A percentile compares a stretch with the other conserved stretches of the same genome.
Conservation (phyloP, 2,113 vertebrate species). For the Morphnarchus princeps region DNA sequence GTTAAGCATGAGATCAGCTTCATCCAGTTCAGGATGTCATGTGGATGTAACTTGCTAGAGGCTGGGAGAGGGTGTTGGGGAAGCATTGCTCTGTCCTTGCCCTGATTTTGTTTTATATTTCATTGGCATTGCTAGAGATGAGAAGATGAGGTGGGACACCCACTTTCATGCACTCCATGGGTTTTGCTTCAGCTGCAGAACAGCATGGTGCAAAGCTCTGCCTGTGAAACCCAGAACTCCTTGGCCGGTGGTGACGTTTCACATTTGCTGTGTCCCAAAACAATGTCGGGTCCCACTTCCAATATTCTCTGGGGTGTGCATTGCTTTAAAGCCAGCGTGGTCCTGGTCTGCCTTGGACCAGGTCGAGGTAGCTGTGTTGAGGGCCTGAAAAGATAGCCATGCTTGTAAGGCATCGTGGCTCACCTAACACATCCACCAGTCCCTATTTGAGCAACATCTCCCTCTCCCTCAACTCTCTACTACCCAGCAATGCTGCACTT, state of each 20-base stretch:
- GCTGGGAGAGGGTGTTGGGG: not conserved
- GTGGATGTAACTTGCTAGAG: not conserved
- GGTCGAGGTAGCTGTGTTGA: not conserved
- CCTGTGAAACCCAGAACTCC: accelerated
- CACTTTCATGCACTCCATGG: accelerated
- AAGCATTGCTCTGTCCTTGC: not conserved
- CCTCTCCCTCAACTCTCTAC: not conserved
- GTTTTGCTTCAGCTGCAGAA: not conserved
- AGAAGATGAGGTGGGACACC: not conserved
- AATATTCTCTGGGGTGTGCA: not conserved
- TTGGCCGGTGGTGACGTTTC: accelerated
- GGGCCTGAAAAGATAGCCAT: not conserved
- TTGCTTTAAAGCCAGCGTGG: not conserved
- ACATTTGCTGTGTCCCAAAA: not conserved
- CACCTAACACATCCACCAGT: not conserved
- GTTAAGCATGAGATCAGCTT: not conserved
- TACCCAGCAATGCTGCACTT: not conserved
- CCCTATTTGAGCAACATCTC: not conserved
- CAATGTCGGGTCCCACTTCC: accelerated
- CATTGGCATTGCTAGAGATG: not conserved
- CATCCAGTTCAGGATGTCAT: not conserved
- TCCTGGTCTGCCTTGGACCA: not conserved
- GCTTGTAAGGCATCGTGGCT: not conserved
- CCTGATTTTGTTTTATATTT: not conserved
- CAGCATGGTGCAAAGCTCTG: not conserved